Percentiles rank a stretch among this genome's conserved stretches.
Conservation (phyloP, 2,797 vertebrate genomes). For the Distichodus sexfasciatus region DNA sequence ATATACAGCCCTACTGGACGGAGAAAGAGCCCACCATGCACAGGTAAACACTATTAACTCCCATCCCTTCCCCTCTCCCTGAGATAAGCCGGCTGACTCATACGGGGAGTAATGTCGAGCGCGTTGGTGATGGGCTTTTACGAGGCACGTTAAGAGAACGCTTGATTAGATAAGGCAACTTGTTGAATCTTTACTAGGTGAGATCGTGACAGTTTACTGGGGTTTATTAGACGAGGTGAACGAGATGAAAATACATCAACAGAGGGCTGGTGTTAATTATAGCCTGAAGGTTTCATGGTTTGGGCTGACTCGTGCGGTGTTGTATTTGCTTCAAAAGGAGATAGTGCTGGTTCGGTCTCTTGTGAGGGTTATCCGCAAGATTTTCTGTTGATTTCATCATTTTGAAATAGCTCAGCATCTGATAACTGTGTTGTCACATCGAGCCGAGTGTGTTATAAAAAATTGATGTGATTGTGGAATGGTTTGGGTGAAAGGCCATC, state of each 20-base stretch:
- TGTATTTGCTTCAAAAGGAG: neutral
- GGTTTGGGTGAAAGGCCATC: too few species aligned
- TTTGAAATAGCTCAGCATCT: too few species aligned
- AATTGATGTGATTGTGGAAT: too few species aligned
- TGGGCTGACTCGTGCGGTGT: neutral
- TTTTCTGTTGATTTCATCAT: too few species aligned
- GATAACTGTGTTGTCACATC: too few species aligned
- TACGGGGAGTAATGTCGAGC: neutral
- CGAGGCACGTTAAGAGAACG: neutral
- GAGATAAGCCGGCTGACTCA: neutral
- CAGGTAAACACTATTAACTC: conserved; percentile 32
- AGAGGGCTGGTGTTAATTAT: neutral
- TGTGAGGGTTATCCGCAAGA: too few species aligned
- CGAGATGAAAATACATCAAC: neutral
- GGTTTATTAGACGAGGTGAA: neutral
- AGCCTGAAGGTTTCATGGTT: conserved; percentile 3
- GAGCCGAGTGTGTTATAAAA: too few species aligned
- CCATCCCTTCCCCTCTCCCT: neutral
- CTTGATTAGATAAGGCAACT: conserved; percentile 3
- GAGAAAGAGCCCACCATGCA: conserved; percentile 2
- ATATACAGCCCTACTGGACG: neutral
- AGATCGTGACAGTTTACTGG: conserved; percentile 13
- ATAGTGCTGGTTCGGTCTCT: too few species aligned
- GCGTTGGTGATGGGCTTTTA: neutral
- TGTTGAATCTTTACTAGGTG: neutral